These are phyloP conservation scores for Empidonax traillii DNA, from an alignment of 2,113 vertebrate species.

Conservation along the genomic window DNA sequence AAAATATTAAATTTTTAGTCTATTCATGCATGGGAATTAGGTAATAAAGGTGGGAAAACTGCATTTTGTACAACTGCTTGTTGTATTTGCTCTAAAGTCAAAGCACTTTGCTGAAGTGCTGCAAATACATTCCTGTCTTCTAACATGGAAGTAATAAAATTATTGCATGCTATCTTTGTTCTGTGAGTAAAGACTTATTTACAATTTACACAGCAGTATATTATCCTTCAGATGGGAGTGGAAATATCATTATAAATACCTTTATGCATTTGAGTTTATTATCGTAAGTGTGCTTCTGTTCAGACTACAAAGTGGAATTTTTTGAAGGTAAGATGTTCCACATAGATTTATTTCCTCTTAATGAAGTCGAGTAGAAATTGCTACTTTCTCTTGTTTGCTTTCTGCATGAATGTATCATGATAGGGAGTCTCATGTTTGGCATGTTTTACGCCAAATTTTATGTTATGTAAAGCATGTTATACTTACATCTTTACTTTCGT, in stretches of 20 bases:
- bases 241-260: constrained; percentile 58
- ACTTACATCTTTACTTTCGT: background rate
- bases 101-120: background rate
- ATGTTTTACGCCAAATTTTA: background rate
- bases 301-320: background rate
- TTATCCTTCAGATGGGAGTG: constrained; percentile 57
- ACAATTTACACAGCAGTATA: constrained; percentile 57
- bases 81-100: background rate
- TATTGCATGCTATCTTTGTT: constrained; percentile 60
- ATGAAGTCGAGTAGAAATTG: background rate
- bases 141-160: constrained; percentile 56
- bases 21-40: background rate
- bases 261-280: constrained; percentile 52
- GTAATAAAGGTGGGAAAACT: background rate
- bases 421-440: background rate
- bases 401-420: background rate
- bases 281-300: constrained; percentile 21
- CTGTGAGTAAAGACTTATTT: constrained; percentile 57
- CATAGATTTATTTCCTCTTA: background rate
- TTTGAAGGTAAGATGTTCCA: background rate
- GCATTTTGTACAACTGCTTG: constrained; percentile 1
- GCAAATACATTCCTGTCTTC: constrained; percentile 42
- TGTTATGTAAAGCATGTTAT: background rate
- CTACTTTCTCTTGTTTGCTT: background rate
- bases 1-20: background rate